Base-by-base conservation (phyloP, 2,797 vertebrate species). In the Vultur gryphus region DNA sequence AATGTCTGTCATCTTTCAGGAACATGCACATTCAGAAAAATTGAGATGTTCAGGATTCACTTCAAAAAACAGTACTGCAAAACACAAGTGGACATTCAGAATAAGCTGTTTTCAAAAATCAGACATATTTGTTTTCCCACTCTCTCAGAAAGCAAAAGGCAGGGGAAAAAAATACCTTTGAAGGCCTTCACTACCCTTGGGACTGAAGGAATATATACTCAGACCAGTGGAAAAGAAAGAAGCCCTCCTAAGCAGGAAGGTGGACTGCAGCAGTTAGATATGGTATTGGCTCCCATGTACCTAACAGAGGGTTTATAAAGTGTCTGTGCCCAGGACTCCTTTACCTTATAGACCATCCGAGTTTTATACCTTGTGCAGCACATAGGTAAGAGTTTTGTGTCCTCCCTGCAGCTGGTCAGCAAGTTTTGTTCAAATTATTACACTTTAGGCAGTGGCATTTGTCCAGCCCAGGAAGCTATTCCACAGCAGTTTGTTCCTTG, bases 331-430 rank as follows among this genome's bases (percentile, higher is more conserved):
- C 25, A 65, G 9, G 33, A 51, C 14, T n/a, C 67, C 29, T 44
- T 61, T 31, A 61, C 33, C n/a, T 59, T 43, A 37, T 1, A 66
- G n/a, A 57, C 24, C 48, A 26, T 8, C 14, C 0, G 0, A 35
- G 17, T 58, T 94, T 81, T 25, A 20, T 13, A 43, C 16, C 49
- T 39, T 69, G 29, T 52, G 70, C 12, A 54, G 59, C 48, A 77
- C 24, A 18, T 1, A 57, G 14, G 21, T 31, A 77, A 48, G 33
- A 72, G 25, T 28, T 72, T 15, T 44, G 26, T 58, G 39, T 52
- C 28, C 49, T 77, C 59, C 41, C 58, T 64, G 10, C 44, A 88
- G 39, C 24, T 29, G 18, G 26, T 64, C 65, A 55, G 11, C 39
- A 73, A 73, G 29, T 78, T 85, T 54, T 61, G 72, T 54, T 69